A percentile compares a stretch with the other conserved stretches of the same genome.
phyloP scores from a whole-genome alignment of 2,888 invertebrate species.

The Herminia tarsipennalis region DNA sequence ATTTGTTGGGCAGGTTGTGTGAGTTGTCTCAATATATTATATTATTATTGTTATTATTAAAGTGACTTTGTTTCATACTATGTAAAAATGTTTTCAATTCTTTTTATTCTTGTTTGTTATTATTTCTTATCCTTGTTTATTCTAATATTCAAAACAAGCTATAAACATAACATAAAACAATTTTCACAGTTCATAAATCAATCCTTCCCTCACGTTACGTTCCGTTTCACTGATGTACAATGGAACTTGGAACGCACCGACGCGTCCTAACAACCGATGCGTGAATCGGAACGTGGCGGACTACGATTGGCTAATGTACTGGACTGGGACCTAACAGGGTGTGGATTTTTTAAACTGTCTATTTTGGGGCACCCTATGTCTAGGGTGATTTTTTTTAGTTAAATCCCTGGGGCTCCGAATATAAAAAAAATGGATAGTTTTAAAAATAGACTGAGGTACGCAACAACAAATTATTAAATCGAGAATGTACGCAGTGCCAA shows the following conservation, averaged over 20 bases:
- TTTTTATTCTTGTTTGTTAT: background rate
- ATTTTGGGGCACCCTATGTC: conserved; percentile 9
- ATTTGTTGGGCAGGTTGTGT: no score
- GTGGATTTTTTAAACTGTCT: conserved; percentile 18
- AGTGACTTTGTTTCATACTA: no score
- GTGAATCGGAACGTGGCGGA: conserved; percentile 35
- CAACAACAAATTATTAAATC: no score
- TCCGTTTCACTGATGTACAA: conserved; percentile 39
- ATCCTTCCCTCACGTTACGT: conserved; percentile 31
- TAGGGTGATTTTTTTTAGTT: background rate
- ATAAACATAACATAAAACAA: conserved; percentile 12
- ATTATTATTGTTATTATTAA: no score
- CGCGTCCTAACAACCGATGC: conserved; percentile 30
- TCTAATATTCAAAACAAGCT: conserved; percentile 2
- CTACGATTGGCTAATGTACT: conserved; percentile 41
- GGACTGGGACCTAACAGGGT: conserved; percentile 34
- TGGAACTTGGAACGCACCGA: conserved; percentile 36
- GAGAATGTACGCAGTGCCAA: no score
- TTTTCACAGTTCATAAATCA: conserved; percentile 35
- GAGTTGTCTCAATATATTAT: no score
- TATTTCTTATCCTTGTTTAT: background rate
- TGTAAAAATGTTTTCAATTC: background rate
- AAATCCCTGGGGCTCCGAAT: background rate
- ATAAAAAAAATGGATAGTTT: no score
- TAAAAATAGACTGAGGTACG: no score